Conservation (phyloP, 2,113 vertebrate species). For the Aldabrachelys gigantea region DNA sequence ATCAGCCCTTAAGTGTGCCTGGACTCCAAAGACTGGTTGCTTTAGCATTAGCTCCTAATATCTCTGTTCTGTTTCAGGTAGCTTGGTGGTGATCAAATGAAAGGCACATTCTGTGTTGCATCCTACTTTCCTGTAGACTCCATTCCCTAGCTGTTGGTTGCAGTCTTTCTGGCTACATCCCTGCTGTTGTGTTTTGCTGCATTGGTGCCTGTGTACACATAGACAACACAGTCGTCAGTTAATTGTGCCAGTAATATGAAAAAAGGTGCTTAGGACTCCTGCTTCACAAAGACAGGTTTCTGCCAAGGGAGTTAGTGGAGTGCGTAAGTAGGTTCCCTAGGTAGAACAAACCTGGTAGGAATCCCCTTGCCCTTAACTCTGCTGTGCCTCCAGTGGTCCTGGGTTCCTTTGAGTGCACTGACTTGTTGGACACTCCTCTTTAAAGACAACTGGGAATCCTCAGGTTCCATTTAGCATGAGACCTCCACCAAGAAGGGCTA, state of each 20-base stretch:
- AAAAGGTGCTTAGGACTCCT: not conserved
- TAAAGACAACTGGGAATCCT: no score
- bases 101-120: not conserved
- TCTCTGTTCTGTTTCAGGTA: not conserved
- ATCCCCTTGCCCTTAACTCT: no score
- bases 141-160: accelerated
- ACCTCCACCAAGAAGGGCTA: no score
- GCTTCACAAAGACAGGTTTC: not conserved
- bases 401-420: no score
- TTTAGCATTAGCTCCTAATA: not conserved
- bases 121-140: not conserved
- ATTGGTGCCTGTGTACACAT: not conserved
- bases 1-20: not conserved
- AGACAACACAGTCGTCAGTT: not conserved
- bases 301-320: not conserved
- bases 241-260: not conserved
- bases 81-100: not conserved
- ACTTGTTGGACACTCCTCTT: no score
- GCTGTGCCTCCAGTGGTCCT: no score
- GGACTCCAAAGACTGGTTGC: not conserved
- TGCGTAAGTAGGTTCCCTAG: not conserved
- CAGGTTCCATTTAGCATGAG: no score
- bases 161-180: not conserved
- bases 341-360: no score
- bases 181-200: not conserved